phyloP scores from a whole-genome alignment of 2,113 vertebrate species.

The Entelurus aequoreus region DNA sequence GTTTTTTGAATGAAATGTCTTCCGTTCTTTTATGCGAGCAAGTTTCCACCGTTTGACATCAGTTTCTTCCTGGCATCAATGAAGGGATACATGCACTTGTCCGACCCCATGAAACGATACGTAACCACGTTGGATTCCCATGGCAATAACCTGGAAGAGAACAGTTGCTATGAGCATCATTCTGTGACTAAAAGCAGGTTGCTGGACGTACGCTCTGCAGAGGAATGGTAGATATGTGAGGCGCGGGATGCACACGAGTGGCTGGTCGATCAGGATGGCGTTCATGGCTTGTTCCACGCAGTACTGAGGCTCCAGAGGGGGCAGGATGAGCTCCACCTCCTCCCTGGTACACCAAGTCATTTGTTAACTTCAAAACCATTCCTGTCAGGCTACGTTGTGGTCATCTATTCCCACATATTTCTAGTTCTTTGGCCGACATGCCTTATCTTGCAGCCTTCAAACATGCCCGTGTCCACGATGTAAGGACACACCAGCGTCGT shows the following conservation, averaged over 20 bases:
- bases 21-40: conserved; percentile 1
- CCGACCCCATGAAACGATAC: conserved; percentile 59
- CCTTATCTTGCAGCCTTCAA: conserved; percentile 60
- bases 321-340: conserved; percentile 46
- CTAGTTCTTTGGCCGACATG: conserved; percentile 15
- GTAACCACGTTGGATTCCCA: conserved; percentile 60
- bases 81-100: conserved; percentile 67
- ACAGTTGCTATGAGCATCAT: neutral
- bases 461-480: conserved; percentile 62
- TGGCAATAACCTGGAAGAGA: conserved; percentile 56
- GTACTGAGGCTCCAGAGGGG: conserved; percentile 54
- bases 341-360: conserved; percentile 30
- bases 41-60: conserved; percentile 1
- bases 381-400: no score
- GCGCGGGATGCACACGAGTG: conserved; percentile 52
- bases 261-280: conserved; percentile 59
- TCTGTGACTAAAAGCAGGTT: neutral
- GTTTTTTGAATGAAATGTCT: conserved; percentile 1
- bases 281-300: conserved; percentile 65
- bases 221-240: conserved; percentile 53
- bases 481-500: conserved; percentile 68
- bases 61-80: conserved; percentile 45
- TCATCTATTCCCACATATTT: no score
- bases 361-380: neutral
- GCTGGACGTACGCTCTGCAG: conserved; percentile 46